Base-by-base conservation (phyloP, 2,797 vertebrate genomes). In the Fistularia commersonii region DNA sequence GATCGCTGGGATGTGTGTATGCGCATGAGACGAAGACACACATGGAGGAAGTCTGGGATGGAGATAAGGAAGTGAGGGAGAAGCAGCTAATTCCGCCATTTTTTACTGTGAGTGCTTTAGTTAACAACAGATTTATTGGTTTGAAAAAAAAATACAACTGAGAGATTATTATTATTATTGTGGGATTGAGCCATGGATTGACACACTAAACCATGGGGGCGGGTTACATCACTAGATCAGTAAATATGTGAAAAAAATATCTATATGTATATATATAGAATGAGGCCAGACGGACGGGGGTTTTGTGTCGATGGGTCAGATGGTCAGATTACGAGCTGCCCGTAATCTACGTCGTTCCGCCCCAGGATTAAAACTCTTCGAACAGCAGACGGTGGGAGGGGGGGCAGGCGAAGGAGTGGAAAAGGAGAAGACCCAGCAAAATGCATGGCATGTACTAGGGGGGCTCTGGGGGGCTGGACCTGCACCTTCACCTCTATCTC, bases 11-110 rank as follows among this genome's bases (percentile, higher is more conserved):
- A 55, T 46, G 43, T 45, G 58, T 65, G 58, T 56, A 44, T 42
- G 54, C 63, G 60, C 9, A 15, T 6, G 39, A 5, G 32, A 13
- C 6, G 40, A 12, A 8, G 37, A 36, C 6, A 8, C 11, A 11
- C 33, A n/a, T 12, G 39, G 40, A 87, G 89, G 88, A 92, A 90
- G 87, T 91, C 86, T 90, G 89, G 79, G 65, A 66, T 50, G 51
- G 41, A 79, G 90, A 91, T 90, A 91, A 90, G 88, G 67, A 80
- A 68, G 57, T 11, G 51, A 1, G 9, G 74, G 75, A 83, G 84
- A 85, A 86, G 80, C 82, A 86, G 74, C 54, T 50, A 48, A 72
- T 32, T n/a, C n/a, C n/a, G n/a, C n/a, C n/a, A n/a, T n/a, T n/a
- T n/a, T n/a, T n/a, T n/a, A n/a, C n/a, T n/a, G n/a, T n/a, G n/a